Evolutionary conservation across 2,797 vertebrate genomes (phyloP), one percentile per base, ranked within the genome.

Genomic region (Acropternis orthonyx): DNA sequence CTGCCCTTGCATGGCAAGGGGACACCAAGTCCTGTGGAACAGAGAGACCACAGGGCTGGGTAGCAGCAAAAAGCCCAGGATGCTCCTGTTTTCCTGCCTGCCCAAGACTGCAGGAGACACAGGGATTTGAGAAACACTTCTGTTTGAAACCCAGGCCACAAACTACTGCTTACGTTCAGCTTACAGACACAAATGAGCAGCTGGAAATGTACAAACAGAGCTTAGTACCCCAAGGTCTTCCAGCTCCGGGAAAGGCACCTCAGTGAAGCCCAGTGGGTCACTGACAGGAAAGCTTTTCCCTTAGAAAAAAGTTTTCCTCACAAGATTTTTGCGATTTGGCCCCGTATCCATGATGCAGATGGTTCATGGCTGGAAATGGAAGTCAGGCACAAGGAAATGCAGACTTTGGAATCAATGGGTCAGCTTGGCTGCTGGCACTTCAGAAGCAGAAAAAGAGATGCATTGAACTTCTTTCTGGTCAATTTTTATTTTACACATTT

Each of bases 401-500:
- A 83, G 52, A 26, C 51, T 92, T 52, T 8, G 34, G 83, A 85
- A 85, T 22, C 74, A 51, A 7, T 0, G 4, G 81, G 66, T 62
- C 58, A 75, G 30, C 30, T 16, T 32, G 61, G 67, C 32, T 66
- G 52, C 84, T 56, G 67, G 81, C 65, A 61, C 82, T 34, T 91
- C 77, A 79, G 49, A 63, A 85, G 75, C 58, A 88, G 85, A 75
- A 78, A 84, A 93, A 32, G 72, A 95, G 36, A 92, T 75, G 65
- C 85, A 69, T 62, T 80, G 43, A 79, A 77, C 44, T 52, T 46
- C 65, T 30, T 51, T 94, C 91, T 92, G 43, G 37, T 89, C 92
- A 90, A 74, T 89, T 95, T 97, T 98, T 97, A 98, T 97, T 98
- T 92, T 94, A 96, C 92, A 97, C 5, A 15, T 96, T 91, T 87